Conservation (phyloP, 2,113 vertebrate genomes). For the Prunella fulvescens region DNA sequence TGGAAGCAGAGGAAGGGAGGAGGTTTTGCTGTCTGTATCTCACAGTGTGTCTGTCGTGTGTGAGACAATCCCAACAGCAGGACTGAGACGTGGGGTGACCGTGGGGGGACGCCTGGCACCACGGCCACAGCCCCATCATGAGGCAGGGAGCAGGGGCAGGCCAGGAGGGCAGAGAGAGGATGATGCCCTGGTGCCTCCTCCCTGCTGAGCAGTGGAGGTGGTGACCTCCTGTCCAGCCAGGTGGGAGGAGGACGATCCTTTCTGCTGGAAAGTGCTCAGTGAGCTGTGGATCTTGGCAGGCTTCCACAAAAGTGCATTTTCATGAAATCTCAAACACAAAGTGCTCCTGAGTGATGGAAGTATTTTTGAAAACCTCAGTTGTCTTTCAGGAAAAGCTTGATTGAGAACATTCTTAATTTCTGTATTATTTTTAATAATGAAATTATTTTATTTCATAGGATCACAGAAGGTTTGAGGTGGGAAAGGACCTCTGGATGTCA, state of each 20-base stretch:
- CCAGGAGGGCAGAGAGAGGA: not conserved
- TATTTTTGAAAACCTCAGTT: not conserved
- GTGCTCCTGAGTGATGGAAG: not conserved
- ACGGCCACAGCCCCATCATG: fast-evolving
- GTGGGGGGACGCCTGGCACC: not conserved
- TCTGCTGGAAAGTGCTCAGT: not conserved
- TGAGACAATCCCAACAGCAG: not conserved
- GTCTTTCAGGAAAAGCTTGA: not conserved
- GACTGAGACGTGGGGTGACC: not conserved
- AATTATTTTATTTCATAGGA: not conserved
- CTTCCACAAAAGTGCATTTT: not conserved
- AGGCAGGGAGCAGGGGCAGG: not conserved
- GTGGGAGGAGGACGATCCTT: not conserved
- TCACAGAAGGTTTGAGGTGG: not conserved
- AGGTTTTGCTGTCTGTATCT: fast-evolving
- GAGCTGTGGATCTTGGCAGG: not conserved
- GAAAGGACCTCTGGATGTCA: not conserved
- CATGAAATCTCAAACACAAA: not conserved
- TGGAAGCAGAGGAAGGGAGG: not conserved
- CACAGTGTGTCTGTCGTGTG: fast-evolving
- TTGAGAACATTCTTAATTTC: not conserved
- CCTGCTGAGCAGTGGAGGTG: not conserved
- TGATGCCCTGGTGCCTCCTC: not conserved
- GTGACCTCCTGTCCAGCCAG: not conserved
- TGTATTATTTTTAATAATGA: not conserved